Conservation (phyloP, 2,888 invertebrate species). For the Athalia rosae region DNA sequence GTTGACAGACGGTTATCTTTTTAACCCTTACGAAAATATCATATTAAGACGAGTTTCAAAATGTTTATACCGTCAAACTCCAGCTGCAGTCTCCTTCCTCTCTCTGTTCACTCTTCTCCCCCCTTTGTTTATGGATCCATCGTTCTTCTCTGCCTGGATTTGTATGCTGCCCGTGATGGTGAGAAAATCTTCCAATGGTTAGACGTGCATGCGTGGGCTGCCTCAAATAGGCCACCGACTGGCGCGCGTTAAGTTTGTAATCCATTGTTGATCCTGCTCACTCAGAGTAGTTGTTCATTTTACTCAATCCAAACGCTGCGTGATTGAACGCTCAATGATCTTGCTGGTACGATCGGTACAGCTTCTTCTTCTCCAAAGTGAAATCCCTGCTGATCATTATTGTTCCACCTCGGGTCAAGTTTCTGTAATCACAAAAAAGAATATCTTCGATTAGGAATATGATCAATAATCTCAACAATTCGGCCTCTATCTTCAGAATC, state of each 20-base stretch:
- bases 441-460: slow-evolving; percentile 13
- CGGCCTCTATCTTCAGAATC: background rate
- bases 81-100: slow-evolving; percentile 47
- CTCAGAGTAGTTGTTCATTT: slow-evolving; percentile 28
- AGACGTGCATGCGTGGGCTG: slow-evolving; percentile 3
- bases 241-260: background rate
- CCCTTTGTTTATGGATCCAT: slow-evolving; percentile 2
- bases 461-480: background rate
- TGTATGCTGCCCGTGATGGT: slow-evolving; percentile 21
- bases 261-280: slow-evolving; percentile 34
- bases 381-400: slow-evolving; percentile 93
- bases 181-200: slow-evolving; percentile 32
- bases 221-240: slow-evolving; percentile 7
- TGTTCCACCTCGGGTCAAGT: slow-evolving; percentile 89
- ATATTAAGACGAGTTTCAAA: slow-evolving; percentile 30
- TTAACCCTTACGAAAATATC: slow-evolving; percentile 26
- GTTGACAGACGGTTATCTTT: slow-evolving; percentile 9
- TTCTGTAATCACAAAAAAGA: slow-evolving; percentile 76
- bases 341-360: slow-evolving; percentile 86
- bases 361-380: slow-evolving; percentile 92
- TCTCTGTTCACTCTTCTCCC: slow-evolving; percentile 7
- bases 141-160: background rate
- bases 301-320: slow-evolving; percentile 43
- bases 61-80: slow-evolving; percentile 41
- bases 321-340: slow-evolving; percentile 57